phyloP scores from a whole-genome alignment of 2,113 vertebrate species.

The Sciurus niger region DNA sequence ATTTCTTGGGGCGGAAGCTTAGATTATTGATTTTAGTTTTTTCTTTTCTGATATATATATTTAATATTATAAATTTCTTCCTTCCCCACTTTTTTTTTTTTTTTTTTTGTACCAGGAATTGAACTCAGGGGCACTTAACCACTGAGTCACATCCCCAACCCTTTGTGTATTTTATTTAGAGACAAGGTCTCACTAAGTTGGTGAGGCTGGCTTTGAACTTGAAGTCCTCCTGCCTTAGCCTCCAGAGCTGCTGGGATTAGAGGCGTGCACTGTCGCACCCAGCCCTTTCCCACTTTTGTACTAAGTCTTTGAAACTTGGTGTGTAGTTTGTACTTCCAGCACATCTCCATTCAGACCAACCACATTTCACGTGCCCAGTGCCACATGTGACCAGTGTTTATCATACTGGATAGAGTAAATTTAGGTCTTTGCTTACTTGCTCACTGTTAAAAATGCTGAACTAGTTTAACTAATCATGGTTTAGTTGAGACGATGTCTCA shows the following conservation, averaged over 20 bases:
- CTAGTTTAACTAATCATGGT: background rate
- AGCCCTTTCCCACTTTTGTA: background rate
- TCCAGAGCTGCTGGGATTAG: no score
- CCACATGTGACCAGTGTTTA: background rate
- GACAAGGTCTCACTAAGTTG: no score
- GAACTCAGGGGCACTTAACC: no score
- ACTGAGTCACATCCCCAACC: no score
- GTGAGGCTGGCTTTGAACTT: no score
- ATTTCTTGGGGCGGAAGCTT: no score
- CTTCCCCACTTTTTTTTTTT: background rate
- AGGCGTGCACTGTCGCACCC: no score
- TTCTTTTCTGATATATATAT: background rate
- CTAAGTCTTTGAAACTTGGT: background rate
- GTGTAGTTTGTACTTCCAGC: background rate
- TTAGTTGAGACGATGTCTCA: background rate
- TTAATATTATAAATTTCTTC: background rate
- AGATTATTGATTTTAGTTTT: background rate
- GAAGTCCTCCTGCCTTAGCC: no score
- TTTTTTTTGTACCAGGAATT: no score
- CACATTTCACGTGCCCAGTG: background rate
- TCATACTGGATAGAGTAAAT: background rate
- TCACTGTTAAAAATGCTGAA: background rate
- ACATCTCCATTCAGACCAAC: background rate
- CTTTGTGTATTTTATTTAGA: no score
- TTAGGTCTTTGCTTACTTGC: background rate